These are phyloP conservation scores for Ctenicera cuprea DNA, from an alignment of 2,888 invertebrate species.

Conservation along the genomic window DNA sequence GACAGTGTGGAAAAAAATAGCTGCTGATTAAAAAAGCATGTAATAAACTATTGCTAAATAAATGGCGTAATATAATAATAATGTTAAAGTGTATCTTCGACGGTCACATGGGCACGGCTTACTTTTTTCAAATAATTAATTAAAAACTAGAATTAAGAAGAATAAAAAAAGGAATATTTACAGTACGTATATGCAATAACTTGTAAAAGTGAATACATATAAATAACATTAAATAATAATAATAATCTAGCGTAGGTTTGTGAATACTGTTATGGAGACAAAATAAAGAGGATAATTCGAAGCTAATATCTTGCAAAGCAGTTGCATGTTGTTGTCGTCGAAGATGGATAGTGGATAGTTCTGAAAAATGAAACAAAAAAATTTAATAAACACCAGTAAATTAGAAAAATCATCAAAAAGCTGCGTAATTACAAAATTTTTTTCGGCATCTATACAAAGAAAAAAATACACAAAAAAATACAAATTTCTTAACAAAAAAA, in stretches of 20 bases:
- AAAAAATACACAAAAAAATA: slow-evolving; percentile 28
- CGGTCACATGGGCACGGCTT: slow-evolving; percentile 27
- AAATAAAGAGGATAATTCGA: slow-evolving; percentile 15
- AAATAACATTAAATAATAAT: slow-evolving; percentile 45
- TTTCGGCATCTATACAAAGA: slow-evolving; percentile 39
- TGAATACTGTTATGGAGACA: slow-evolving; percentile 49
- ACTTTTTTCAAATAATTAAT: slow-evolving; percentile 22
- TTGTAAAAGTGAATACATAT: slow-evolving; percentile 31
- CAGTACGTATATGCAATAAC: slow-evolving; percentile 50
- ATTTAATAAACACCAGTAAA: slow-evolving; percentile 7
- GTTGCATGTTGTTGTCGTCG: slow-evolving; percentile 64
- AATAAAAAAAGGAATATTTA: slow-evolving; percentile 44
- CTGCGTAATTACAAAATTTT: slow-evolving; percentile 38
- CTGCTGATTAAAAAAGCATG: slow-evolving; percentile 28
- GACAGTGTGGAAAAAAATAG: slow-evolving; percentile 29
- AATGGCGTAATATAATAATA: slow-evolving; percentile 4
- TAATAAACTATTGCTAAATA: slow-evolving; percentile 13
- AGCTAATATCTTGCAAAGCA: slow-evolving; percentile 68
- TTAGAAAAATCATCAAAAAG: slow-evolving; percentile 21
- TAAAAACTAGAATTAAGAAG: slow-evolving; percentile 37
- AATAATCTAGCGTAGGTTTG: slow-evolving; percentile 25
- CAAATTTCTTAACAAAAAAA: slow-evolving; percentile 26
- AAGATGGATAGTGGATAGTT: slow-evolving; percentile 70
- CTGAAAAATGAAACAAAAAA: slow-evolving; percentile 63
- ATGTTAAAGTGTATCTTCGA: slow-evolving; percentile 39